Conservation (phyloP, 2,797 vertebrate species). For the Erpetoichthys calabaricus region DNA sequence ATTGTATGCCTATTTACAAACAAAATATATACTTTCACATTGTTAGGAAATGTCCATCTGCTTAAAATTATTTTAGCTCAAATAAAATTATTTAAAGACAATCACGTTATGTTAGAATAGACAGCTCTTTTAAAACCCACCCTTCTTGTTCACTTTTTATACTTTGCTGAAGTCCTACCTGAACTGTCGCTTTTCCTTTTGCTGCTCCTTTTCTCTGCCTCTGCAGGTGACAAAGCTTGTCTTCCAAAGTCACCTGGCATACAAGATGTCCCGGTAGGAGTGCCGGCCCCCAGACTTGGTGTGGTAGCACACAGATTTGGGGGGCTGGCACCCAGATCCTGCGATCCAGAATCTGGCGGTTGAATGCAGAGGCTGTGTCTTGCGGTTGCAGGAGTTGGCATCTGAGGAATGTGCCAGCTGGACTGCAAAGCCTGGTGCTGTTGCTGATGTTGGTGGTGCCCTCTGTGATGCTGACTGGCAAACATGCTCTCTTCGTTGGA, state of each 20-base stretch:
- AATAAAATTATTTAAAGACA: too few relatives aligned
- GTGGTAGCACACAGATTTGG: constrained; percentile 77
- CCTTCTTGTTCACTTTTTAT: too few relatives aligned
- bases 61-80: too few relatives aligned
- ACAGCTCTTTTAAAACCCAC: too few relatives aligned
- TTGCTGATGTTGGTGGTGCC: constrained; percentile 55
- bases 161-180: constrained; percentile 52
- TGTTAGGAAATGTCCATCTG: too few relatives aligned
- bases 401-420: constrained; percentile 87
- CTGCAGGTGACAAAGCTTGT: constrained; percentile 79
- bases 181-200: constrained; percentile 95
- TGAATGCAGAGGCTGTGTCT: constrained; percentile 78
- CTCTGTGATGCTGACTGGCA: constrained; percentile 66
- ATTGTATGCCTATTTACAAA: too few relatives aligned
- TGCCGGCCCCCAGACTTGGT: constrained; percentile 62
- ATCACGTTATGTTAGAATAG: too few relatives aligned
- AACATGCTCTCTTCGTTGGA: constrained; percentile 79
- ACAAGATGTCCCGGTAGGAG: constrained; percentile 75
- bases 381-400: constrained; percentile 57
- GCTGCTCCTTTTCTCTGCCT: constrained; percentile 77
- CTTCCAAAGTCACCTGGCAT: constrained; percentile 81
- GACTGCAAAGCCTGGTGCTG: constrained; percentile 66
- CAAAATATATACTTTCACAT: too few relatives aligned
- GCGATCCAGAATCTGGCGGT: constrained; percentile 55
- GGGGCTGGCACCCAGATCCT: constrained; percentile 49